Evolutionary conservation across 1,140 invertebrate genomes (phyloP).

Genomic region (Monomorium pharaonis): DNA sequence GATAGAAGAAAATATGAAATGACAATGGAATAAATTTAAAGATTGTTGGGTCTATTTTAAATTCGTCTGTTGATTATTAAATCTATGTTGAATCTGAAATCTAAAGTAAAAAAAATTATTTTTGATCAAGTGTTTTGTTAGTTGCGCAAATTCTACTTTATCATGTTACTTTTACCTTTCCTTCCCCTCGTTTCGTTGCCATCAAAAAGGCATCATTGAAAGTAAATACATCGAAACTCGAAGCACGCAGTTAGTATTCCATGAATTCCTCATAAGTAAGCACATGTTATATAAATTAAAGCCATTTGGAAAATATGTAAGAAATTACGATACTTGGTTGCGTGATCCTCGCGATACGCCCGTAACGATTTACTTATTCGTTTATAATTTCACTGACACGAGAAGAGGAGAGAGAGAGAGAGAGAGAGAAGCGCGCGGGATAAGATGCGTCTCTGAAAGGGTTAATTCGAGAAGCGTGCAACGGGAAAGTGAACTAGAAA

Average conservation of each 20-base stretch:
- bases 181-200: too few species aligned
- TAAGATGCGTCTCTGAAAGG: constrained; percentile 12
- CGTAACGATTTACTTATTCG: constrained; percentile 5
- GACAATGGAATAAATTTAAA: background rate
- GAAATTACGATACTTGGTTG: constrained; percentile 12
- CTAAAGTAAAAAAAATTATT: background rate
- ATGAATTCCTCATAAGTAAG: background rate
- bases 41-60: background rate
- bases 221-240: background rate
- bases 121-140: background rate
- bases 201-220: background rate
- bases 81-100: background rate
- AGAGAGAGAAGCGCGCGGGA: background rate
- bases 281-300: constrained; percentile 22
- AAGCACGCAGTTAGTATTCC: constrained; percentile 21
- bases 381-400: constrained; percentile 16
- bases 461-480: constrained; percentile 34
- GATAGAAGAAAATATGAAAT: background rate
- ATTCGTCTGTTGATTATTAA: background rate
- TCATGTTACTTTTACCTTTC: background rate
- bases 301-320: background rate
- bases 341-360: background rate
- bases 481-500: constrained; percentile 52
- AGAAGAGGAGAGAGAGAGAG: background rate
- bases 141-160: background rate